A percentile compares a stretch with the other conserved stretches of the same genome.
Conservation (phyloP, 2,113 vertebrate genomes). For the Calyptommatus sinebrachiatus region DNA sequence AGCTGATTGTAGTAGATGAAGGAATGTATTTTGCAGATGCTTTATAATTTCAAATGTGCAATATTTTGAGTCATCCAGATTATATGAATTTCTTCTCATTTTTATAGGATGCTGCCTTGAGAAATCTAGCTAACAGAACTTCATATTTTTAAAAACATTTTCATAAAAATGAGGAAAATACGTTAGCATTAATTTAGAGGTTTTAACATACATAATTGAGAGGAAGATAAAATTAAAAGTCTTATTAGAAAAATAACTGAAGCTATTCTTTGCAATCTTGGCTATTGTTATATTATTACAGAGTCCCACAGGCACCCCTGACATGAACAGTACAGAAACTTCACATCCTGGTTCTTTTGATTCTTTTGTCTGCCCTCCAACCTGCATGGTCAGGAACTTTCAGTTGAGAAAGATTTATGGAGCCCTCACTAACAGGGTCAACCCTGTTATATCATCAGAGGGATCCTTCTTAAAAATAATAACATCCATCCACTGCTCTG, state of each 20-base stretch:
- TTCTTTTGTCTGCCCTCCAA: conserved; percentile 87
- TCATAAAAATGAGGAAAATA: background rate
- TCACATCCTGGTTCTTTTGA: conserved; percentile 87
- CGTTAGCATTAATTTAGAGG: conserved; percentile 15
- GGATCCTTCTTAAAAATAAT: conserved; percentile 86
- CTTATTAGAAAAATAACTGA: conserved; percentile 74
- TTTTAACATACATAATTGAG: conserved; percentile 49
- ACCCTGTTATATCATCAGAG: conserved; percentile 81
- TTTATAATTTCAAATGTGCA: background rate
- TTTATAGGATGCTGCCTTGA: background rate
- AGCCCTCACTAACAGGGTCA: conserved; percentile 78
- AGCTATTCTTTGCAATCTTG: conserved; percentile 69
- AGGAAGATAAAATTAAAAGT: conserved; percentile 67
- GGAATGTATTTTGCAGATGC: background rate
- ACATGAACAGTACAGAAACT: conserved; percentile 73
- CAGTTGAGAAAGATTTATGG: conserved; percentile 92
- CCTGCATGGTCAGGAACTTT: conserved; percentile 84
- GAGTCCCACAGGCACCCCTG: conserved; percentile 79
- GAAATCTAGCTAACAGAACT: background rate
- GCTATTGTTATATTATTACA: conserved; percentile 89
- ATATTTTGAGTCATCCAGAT: background rate
- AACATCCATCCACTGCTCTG: conserved; percentile 82
- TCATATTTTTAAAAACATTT: background rate
- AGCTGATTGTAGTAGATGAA: background rate
- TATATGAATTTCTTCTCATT: background rate